Base-by-base conservation (phyloP, 2,113 vertebrate species). In the Corapipo altera region DNA sequence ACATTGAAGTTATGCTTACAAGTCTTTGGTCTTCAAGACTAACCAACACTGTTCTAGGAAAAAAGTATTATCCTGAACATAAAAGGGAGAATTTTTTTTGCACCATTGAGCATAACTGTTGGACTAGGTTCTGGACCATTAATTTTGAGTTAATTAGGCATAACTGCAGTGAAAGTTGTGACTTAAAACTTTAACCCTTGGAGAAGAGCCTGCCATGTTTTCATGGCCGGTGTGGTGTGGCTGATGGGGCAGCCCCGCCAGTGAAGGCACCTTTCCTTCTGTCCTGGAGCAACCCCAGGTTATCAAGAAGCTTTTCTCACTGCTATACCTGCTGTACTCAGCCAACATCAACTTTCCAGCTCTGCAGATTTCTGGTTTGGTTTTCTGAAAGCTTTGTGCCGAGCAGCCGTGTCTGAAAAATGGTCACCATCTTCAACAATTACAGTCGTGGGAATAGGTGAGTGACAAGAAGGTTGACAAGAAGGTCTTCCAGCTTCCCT, bases 391-490 rank as follows among this genome's bases (percentile, higher is more conserved):
- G 20, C 9, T 20, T 49, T 35, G 54, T 87, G 23, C 48, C 1
- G 1, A 70, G 54, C 70, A 77, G 27, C 0, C 0, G 15, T 55
- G n/a, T 12, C n/a, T 33, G 51, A n/a, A 51, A 87, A 94, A 37
- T 8, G 1, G 19, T 43, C 27, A 46, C 32, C 0, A 0, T 12
- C 15, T 49, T 71, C 32, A 41, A 3, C 33, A 71, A 11, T 10
- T 30, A 52, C 12, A 12, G 17, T 39, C 51, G 15, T 4, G 27
- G 37, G 82, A 70, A 57, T 3, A 41, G n/a, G 3, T 33, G 61
- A 39, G 32, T 4, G 15, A 35, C 2, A 5, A 2, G 3, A 41
- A 43, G 11, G 8, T 37, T 5, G 15, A 37, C 2, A 4, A 2
- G 3, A 43, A n/a, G 9, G 8, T 39, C 33, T 65, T 69, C 39